phyloP scores from a whole-genome alignment of 2,797 vertebrate genomes.

The Sparidentex hasta region DNA sequence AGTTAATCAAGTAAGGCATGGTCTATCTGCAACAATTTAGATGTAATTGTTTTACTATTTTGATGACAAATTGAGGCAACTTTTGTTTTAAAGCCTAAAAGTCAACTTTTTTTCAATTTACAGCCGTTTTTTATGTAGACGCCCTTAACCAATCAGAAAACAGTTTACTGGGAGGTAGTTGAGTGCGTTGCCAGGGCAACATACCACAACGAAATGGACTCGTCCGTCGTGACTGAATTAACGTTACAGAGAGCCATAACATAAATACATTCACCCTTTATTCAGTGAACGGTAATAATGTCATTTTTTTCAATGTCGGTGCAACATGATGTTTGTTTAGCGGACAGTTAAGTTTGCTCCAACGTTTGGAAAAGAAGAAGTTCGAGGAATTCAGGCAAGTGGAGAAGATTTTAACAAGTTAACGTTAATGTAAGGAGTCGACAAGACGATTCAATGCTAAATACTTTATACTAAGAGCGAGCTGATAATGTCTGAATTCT shows the following conservation, averaged over 20 bases:
- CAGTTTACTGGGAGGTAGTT: conserved; percentile 38
- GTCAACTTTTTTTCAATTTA: too few species aligned
- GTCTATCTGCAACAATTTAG: neutral
- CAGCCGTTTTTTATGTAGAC: neutral
- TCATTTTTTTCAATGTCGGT: neutral
- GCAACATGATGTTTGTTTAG: neutral
- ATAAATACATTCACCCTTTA: rapidly evolving
- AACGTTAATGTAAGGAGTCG: neutral
- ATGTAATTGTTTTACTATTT: neutral
- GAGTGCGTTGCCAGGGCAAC: conserved; percentile 58
- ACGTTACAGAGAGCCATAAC: neutral
- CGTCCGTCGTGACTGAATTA: neutral
- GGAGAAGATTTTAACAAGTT: neutral
- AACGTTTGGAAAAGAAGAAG: neutral
- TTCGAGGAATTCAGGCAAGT: neutral
- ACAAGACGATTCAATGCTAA: neutral
- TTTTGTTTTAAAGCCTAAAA: too few species aligned
- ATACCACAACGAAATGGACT: conserved; percentile 27
- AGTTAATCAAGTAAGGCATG: too few species aligned
- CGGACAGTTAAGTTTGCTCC: rapidly evolving
- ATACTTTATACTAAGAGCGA: too few species aligned
- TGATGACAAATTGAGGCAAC: too few species aligned
- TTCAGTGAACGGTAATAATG: conserved; percentile 12
- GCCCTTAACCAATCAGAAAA: conserved; percentile 60
- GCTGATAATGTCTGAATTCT: neutral